Evolutionary conservation across 2,113 vertebrate species (phyloP).

Genomic region (Opisthocomus hoazin): DNA sequence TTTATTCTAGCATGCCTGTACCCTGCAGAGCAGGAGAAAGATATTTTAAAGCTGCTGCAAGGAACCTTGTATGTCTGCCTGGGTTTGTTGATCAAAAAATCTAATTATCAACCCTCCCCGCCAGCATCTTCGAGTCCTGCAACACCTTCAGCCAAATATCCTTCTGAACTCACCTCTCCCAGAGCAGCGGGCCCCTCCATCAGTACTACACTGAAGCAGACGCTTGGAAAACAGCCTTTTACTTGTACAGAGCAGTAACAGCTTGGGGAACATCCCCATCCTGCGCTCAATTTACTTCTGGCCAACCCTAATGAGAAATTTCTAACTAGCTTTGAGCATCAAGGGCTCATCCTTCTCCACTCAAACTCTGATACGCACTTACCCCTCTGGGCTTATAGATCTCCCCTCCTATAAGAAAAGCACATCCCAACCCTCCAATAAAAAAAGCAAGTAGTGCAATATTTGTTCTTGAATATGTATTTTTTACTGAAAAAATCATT

Average conservation of each 20-base stretch:
- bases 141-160: background rate
- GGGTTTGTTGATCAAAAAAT: background rate
- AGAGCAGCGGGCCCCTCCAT: background rate
- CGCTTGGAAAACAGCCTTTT: background rate
- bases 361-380: background rate
- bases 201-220: background rate
- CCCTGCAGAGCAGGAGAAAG: background rate
- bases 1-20: constrained; percentile 30
- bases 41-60: constrained; percentile 10
- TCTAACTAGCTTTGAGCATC: background rate
- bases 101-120: background rate
- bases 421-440: background rate
- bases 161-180: background rate
- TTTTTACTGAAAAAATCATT: constrained; percentile 84
- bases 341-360: background rate
- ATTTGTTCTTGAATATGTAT: constrained; percentile 74
- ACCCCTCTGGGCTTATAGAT: background rate
- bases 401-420: background rate
- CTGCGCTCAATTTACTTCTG: background rate
- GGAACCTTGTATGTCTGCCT: background rate
- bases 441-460: background rate
- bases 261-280: background rate
- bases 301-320: background rate
- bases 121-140: rapidly evolving
- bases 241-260: background rate